Conservation (phyloP, 23 tunicate genomes). For the Aplidium turbinatum region DNA sequence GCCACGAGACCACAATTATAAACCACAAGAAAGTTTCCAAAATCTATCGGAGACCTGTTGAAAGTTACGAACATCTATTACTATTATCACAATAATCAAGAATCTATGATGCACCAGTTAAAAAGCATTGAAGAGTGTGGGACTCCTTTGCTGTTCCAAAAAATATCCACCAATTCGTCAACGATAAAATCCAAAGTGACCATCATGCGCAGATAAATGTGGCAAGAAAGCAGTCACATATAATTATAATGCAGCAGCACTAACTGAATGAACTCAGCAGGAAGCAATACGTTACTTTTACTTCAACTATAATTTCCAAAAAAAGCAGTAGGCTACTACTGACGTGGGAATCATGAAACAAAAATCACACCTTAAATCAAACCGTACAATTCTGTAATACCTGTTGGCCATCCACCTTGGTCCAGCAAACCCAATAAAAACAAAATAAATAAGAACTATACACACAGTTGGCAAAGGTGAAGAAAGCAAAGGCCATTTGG, state of each 20-base stretch:
- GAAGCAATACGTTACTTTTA: no score
- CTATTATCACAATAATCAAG: background rate
- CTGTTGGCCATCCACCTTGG: slow-evolving; percentile 78
- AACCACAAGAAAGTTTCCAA: slow-evolving; percentile 70
- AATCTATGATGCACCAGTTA: background rate
- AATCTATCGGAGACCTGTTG: slow-evolving; percentile 73
- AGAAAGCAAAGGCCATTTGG: slow-evolving; percentile 72
- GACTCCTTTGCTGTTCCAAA: no score
- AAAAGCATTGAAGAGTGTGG: no score
- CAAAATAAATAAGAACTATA: slow-evolving; percentile 52
- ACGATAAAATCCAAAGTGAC: slow-evolving; percentile 1
- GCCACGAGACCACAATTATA: slow-evolving; percentile 88
- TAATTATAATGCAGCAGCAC: no score
- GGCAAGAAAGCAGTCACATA: no score
- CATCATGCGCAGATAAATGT: no score
- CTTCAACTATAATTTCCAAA: no score
- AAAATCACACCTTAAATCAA: no score
- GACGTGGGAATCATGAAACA: no score
- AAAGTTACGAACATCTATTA: background rate
- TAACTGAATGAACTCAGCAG: no score
- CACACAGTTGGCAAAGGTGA: slow-evolving; percentile 75
- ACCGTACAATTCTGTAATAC: slow-evolving; percentile 17
- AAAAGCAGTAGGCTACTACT: no score
- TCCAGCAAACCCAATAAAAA: slow-evolving; percentile 44
- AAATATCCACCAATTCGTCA: background rate